Evolutionary conservation across 2,888 invertebrate species (phyloP).

Genomic region (Nephrotoma flavescens): DNA sequence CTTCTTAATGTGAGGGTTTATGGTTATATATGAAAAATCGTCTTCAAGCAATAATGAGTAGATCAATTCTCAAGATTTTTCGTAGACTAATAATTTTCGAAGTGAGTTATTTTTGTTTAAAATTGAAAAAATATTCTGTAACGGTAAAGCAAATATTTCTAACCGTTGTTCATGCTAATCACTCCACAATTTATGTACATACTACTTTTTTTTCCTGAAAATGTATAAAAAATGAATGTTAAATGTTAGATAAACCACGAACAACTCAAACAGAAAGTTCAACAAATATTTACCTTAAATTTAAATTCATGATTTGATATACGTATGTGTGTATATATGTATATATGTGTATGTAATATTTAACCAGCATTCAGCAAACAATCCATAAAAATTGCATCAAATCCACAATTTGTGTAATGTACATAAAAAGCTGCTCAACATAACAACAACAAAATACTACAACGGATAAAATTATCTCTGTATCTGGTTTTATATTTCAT

Average conservation of each 20-base stretch:
- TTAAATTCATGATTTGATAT: background rate
- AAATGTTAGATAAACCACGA: background rate
- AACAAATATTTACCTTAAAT: background rate
- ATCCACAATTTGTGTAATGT: background rate
- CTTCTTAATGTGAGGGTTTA: too few species aligned
- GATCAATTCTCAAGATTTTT: too few species aligned
- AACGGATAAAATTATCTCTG: background rate
- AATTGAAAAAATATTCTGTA: too few species aligned
- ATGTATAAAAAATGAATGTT: background rate
- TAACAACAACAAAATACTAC: background rate
- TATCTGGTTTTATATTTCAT: background rate
- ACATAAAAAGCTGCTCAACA: background rate
- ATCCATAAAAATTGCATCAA: background rate
- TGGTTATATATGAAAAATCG: too few species aligned
- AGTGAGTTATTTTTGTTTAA: too few species aligned
- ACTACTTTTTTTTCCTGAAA: background rate
- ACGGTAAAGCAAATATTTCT: background rate
- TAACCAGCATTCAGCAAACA: background rate
- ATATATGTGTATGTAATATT: background rate
- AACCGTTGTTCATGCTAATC: background rate
- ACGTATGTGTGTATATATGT: background rate
- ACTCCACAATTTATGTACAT: background rate
- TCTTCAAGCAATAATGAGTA: too few species aligned
- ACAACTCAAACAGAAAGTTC: background rate
- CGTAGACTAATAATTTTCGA: too few species aligned